Evolutionary conservation across 2,113 vertebrate genomes (phyloP).

Genomic region (Willisornis vidua): DNA sequence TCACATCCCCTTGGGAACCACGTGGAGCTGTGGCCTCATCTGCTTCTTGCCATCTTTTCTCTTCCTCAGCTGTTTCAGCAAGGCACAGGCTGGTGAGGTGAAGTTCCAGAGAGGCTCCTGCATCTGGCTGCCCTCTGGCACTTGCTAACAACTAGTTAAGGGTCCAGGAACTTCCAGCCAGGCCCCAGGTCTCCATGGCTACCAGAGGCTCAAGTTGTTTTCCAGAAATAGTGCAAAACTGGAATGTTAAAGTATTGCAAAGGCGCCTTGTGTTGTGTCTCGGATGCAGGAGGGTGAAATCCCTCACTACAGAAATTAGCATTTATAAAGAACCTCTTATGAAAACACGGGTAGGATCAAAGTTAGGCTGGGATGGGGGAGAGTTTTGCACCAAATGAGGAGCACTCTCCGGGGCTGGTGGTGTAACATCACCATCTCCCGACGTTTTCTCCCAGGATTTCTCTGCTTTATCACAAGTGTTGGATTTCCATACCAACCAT

Average conservation of each 20-base stretch:
- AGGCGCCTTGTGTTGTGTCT: neutral
- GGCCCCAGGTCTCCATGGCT: neutral
- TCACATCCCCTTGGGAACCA: neutral
- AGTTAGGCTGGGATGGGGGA: neutral
- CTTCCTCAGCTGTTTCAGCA: neutral
- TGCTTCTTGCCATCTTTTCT: neutral
- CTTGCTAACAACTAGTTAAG: neutral
- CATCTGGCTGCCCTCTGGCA: neutral
- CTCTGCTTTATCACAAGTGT: neutral
- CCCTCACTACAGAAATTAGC: neutral
- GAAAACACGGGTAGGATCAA: too few species aligned
- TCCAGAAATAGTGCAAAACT: neutral
- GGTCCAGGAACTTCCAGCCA: neutral
- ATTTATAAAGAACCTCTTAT: accelerated
- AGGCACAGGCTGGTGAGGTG: neutral
- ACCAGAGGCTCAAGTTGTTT: neutral
- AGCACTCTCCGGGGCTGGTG: neutral
- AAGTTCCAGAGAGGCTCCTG: neutral
- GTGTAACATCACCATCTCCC: accelerated
- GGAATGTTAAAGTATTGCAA: neutral
- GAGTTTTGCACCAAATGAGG: neutral
- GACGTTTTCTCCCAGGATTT: neutral
- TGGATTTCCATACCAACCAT: neutral
- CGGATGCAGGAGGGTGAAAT: accelerated
- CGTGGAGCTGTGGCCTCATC: neutral